A percentile compares a stretch with the other conserved stretches of the same genome.
Conservation (phyloP, 2,888 invertebrate genomes). For the Drosophila leonis region DNA sequence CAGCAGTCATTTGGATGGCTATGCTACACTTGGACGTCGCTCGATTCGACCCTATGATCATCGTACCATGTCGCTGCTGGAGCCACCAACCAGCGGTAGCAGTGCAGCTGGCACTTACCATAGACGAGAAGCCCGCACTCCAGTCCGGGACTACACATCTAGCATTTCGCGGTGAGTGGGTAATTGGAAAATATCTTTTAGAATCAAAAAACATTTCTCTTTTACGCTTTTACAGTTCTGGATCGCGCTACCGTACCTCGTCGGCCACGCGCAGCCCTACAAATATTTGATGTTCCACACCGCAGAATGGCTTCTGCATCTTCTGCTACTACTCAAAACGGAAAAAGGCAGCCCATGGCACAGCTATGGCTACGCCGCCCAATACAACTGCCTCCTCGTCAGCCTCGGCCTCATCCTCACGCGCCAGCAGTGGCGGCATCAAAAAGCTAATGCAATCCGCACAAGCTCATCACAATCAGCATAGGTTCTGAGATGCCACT, state of each 20-base stretch:
- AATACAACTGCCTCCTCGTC: conserved; percentile 73
- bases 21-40: conserved; percentile 84
- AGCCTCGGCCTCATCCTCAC: conserved; percentile 72
- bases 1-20: conserved; percentile 80
- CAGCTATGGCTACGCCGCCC: conserved; percentile 43
- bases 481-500: conserved; percentile 61
- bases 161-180: conserved; percentile 78
- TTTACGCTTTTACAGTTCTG: conserved; percentile 68
- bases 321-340: conserved; percentile 84
- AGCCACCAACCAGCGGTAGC: conserved; percentile 68
- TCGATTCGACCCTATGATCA: conserved; percentile 83
- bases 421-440: conserved; percentile 64
- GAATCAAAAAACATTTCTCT: background rate
- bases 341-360: conserved; percentile 57
- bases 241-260: conserved; percentile 83
- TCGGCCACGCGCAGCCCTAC: conserved; percentile 85
- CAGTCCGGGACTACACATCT: conserved; percentile 77
- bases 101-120: conserved; percentile 64
- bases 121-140: conserved; percentile 79
- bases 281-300: conserved; percentile 85
- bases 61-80: conserved; percentile 84
- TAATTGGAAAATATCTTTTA: background rate
- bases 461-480: conserved; percentile 54
- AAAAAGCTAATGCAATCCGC: conserved; percentile 57
- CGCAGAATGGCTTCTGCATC: conserved; percentile 85